A percentile compares a stretch with the other conserved stretches of the same genome.
Evolutionary conservation across 2,888 invertebrate genomes (phyloP).

Genomic region (Machimus atricapillus): DNA sequence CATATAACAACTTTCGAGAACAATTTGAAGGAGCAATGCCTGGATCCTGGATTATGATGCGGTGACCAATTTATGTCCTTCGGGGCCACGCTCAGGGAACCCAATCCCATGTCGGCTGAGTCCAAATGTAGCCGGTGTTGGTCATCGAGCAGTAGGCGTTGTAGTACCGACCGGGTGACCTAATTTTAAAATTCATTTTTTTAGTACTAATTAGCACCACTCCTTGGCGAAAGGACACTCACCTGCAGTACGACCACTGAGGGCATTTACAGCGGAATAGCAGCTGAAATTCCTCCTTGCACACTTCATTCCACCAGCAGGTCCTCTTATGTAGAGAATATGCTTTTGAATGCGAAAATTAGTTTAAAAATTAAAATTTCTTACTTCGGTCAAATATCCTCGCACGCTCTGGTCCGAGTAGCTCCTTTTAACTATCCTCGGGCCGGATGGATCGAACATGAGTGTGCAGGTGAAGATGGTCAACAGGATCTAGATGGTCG

Average conservation of each 20-base stretch:
- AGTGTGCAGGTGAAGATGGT: conserved; percentile 49
- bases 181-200: conserved; percentile 47
- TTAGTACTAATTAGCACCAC: background rate
- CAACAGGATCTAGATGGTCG: conserved; percentile 47
- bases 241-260: conserved; percentile 84
- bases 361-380: conserved; percentile 22
- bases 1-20: background rate
- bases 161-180: conserved; percentile 85
- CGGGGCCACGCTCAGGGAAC: conserved; percentile 49
- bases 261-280: conserved; percentile 89
- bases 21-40: conserved; percentile 1
- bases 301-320: conserved; percentile 94
- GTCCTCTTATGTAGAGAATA: conserved; percentile 70
- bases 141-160: conserved; percentile 91
- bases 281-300: conserved; percentile 89
- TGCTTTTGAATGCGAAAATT: conserved; percentile 3
- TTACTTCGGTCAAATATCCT: conserved; percentile 84
- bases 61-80: background rate
- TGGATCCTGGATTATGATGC: background rate
- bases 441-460: conserved; percentile 49
- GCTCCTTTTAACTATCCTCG: conserved; percentile 69
- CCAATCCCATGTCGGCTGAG: conserved; percentile 71
- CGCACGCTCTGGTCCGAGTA: conserved; percentile 82
- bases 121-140: conserved; percentile 90
- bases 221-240: background rate